These are phyloP conservation scores for Liopterus haemorrhoidalis DNA, from an alignment of 2,888 invertebrate genomes.

Conservation along the genomic window DNA sequence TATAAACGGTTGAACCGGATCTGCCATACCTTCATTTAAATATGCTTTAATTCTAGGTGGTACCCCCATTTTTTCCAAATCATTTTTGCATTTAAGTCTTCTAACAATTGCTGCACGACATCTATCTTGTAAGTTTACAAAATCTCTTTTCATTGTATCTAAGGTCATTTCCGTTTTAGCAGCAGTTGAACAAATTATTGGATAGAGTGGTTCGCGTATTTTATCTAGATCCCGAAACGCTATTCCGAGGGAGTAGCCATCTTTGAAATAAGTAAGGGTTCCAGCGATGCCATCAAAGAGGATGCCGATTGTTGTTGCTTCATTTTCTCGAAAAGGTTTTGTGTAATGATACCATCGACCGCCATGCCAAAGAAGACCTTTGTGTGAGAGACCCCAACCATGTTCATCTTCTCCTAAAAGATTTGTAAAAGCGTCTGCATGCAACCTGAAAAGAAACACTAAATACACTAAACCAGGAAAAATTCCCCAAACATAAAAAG, in stretches of 20 bases:
- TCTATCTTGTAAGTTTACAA: constrained; percentile 62
- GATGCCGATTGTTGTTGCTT: constrained; percentile 60
- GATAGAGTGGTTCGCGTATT: constrained; percentile 58
- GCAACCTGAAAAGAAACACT: constrained; percentile 45
- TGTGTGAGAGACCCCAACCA: constrained; percentile 69
- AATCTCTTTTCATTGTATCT: constrained; percentile 54
- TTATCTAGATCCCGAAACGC: constrained; percentile 62
- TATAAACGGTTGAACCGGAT: constrained; percentile 40
- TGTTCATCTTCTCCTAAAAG: constrained; percentile 64
- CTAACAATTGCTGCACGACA: constrained; percentile 59
- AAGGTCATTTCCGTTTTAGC: constrained; percentile 70
- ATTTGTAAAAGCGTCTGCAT: constrained; percentile 63
- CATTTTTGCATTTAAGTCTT: constrained; percentile 47
- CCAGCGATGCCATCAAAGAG: constrained; percentile 64
- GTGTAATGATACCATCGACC: constrained; percentile 59
- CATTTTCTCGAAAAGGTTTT: constrained; percentile 63
- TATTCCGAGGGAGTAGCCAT: constrained; percentile 62
- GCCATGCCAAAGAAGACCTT: constrained; percentile 63
- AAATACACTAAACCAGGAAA: not conserved
- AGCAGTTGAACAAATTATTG: constrained; percentile 66
- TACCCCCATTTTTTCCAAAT: constrained; percentile 52
- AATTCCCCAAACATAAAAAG: too few relatives aligned
- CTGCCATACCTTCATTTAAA: constrained; percentile 51
- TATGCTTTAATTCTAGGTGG: constrained; percentile 55
- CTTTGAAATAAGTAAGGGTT: constrained; percentile 65